These are phyloP conservation scores for Pampus argenteus DNA, from an alignment of 2,797 vertebrate species.

Conservation along the genomic window DNA sequence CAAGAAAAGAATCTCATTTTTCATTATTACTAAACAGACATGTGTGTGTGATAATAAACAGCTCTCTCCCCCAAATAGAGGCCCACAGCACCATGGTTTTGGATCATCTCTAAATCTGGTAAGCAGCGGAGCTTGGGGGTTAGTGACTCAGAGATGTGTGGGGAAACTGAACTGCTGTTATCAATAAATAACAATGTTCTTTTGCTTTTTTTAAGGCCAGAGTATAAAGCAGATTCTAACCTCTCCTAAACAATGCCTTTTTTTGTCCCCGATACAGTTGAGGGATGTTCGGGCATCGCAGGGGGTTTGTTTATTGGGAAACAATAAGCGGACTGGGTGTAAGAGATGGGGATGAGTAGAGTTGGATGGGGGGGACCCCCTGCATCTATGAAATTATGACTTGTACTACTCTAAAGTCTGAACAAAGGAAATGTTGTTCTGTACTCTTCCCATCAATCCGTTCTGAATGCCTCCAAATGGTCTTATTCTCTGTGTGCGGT, in stretches of 20 bases:
- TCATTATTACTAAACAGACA: conserved; percentile 17
- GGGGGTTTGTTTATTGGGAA: conserved; percentile 52
- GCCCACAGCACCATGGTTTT: conserved; percentile 47
- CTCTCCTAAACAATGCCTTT: conserved; percentile 66
- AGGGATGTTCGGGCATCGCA: conserved; percentile 37
- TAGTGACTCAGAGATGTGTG: conserved; percentile 22
- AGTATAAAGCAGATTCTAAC: conserved; percentile 49
- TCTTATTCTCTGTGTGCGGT: background rate
- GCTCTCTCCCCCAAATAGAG: conserved; percentile 31
- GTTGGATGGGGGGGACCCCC: conserved; percentile 37
- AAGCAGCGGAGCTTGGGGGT: conserved; percentile 39
- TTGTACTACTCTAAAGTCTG: conserved; percentile 20
- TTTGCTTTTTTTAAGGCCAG: conserved; percentile 33
- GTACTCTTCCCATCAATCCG: conserved; percentile 22
- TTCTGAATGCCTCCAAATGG: conserved; percentile 16
- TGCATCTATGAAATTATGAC: conserved; percentile 38
- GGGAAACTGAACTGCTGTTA: conserved; percentile 65
- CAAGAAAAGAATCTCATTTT: conserved; percentile 17
- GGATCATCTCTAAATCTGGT: conserved; percentile 49
- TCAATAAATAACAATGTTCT: conserved; percentile 65
- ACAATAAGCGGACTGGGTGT: conserved; percentile 36
- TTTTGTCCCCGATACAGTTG: conserved; percentile 46
- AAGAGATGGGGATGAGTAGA: conserved; percentile 33
- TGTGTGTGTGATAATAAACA: conserved; percentile 44
- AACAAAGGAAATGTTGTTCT: conserved; percentile 55